Evolutionary conservation across 2,113 vertebrate genomes (phyloP).

Genomic region (Aspidoscelis tigris): DNA sequence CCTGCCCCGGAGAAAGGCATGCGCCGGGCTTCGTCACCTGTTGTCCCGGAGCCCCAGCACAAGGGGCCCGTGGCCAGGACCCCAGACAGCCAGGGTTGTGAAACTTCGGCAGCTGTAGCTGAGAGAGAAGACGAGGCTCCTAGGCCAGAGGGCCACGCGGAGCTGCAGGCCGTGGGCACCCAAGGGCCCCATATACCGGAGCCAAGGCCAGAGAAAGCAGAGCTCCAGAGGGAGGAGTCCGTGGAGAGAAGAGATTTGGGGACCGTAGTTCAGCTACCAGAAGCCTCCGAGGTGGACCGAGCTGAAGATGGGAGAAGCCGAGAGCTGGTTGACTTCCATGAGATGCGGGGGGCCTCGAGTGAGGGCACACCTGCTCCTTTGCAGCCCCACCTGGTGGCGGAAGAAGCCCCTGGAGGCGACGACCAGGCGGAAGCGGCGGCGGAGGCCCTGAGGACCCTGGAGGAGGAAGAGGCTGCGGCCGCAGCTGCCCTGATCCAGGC

Average conservation of each 20-base stretch:
- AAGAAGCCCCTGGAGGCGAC: background rate
- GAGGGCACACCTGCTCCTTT: background rate
- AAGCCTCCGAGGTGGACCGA: background rate
- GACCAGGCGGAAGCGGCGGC: background rate
- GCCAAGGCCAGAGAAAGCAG: no score
- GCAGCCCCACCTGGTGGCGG: background rate
- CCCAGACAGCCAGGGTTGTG: conserved; percentile 1
- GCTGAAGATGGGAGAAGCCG: background rate
- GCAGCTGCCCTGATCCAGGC: conserved; percentile 49
- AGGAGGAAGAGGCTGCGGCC: conserved; percentile 29
- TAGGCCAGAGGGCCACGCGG: conserved; percentile 34
- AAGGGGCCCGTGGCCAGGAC: conserved; percentile 30
- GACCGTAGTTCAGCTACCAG: background rate
- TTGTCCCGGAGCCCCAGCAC: conserved; percentile 36
- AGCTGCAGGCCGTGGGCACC: background rate
- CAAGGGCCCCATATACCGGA: background rate
- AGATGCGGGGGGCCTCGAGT: no score
- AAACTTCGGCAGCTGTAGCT: background rate
- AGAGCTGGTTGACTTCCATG: no score
- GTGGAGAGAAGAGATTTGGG: background rate
- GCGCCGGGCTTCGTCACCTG: background rate
- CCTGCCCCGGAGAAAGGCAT: background rate
- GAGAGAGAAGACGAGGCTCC: background rate
- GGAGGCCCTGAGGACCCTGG: conserved; percentile 36
- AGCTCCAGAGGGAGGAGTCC: background rate